phyloP scores from a whole-genome alignment of 2,113 vertebrate species.

The Sturnira hondurensis region DNA sequence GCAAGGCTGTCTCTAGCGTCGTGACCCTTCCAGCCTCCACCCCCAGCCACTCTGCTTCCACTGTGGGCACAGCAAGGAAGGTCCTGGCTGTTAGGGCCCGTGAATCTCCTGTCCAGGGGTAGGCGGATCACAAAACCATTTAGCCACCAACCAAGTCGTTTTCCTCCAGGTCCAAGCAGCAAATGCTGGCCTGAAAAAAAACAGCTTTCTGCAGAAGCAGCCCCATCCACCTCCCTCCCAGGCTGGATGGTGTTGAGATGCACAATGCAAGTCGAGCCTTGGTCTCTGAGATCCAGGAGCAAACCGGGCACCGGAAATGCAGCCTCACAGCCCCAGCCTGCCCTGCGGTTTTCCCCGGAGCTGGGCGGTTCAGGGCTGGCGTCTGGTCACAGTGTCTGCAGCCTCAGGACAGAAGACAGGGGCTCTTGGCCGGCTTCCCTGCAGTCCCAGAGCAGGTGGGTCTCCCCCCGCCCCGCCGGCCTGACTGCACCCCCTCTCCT shows the following conservation, averaged over 20 bases:
- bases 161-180: neutral
- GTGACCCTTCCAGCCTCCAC: rapidly evolving
- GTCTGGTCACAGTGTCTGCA: neutral
- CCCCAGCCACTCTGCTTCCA: conserved; percentile 32
- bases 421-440: neutral
- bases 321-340: neutral
- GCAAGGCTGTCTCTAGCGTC: neutral
- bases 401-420: neutral
- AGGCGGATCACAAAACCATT: conserved; percentile 72
- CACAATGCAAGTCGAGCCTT: neutral
- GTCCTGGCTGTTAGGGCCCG: conserved; percentile 81
- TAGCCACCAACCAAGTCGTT: conserved; percentile 42
- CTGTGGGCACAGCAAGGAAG: conserved; percentile 15
- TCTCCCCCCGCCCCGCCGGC: rapidly evolving
- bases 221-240: neutral
- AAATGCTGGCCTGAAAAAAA: neutral
- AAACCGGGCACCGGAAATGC: too few relatives aligned
- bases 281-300: neutral
- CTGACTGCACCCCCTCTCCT: neutral
- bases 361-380: neutral
- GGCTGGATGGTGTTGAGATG: neutral
- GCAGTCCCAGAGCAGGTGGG: neutral
- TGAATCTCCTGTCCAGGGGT: conserved; percentile 76
- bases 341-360: neutral
- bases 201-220: neutral